These are phyloP conservation scores for Rotaria magnacalcarata DNA, from an alignment of 2,888 invertebrate species.

Conservation along the genomic window DNA sequence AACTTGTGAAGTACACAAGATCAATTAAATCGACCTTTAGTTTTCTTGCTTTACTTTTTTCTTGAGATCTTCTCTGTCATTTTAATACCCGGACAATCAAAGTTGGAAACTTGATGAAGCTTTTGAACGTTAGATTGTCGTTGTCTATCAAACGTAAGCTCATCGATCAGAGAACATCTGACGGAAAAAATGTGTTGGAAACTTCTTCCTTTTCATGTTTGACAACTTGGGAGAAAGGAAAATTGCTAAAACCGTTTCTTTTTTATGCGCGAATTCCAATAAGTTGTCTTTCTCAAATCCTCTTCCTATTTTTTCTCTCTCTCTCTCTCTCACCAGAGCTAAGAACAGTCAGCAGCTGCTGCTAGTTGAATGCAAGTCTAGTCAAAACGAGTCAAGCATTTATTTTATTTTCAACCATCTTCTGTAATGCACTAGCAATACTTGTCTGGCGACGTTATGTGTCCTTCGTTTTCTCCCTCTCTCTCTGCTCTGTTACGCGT, in stretches of 20 bases:
- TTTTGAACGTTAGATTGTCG: not conserved
- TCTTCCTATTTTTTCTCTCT: not conserved
- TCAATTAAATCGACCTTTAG: not conserved
- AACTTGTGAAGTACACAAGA: not conserved
- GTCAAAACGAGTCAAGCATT: not conserved
- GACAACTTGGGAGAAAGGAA: not conserved
- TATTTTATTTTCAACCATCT: not conserved
- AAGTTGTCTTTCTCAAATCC: not conserved
- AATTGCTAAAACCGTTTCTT: not conserved
- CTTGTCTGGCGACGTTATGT: not conserved
- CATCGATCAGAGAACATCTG: not conserved
- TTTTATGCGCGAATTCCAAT: not conserved
- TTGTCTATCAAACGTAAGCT: not conserved
- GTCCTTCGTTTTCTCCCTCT: not conserved
- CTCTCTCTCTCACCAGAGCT: not conserved
- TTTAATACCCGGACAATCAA: not conserved
- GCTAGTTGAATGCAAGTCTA: not conserved
- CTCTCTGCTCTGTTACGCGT: not conserved
- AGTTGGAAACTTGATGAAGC: not conserved
- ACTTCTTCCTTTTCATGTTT: not conserved
- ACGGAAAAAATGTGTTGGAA: not conserved
- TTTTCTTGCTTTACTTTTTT: not conserved
- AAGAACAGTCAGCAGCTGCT: not conserved
- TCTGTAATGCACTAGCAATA: not conserved
- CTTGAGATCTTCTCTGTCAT: not conserved